Evolutionary conservation across 2,888 invertebrate genomes (phyloP).

Genomic region (Idaea aversata): DNA sequence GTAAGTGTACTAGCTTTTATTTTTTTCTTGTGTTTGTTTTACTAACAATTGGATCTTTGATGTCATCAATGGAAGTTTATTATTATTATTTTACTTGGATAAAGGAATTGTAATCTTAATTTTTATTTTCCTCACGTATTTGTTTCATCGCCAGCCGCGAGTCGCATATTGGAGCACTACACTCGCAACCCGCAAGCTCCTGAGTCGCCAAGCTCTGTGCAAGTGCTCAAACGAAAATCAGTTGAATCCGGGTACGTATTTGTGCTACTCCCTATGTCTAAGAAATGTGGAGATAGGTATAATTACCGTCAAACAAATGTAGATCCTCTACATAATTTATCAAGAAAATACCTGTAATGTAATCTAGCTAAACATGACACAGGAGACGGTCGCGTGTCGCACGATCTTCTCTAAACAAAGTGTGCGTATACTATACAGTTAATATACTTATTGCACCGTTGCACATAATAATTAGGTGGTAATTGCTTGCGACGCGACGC

Average conservation of each 20-base stretch:
- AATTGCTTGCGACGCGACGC: neutral
- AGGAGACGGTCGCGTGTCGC: neutral
- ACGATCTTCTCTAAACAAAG: neutral
- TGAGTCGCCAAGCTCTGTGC: slow-evolving; percentile 42
- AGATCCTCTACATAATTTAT: neutral
- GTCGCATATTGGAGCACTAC: slow-evolving; percentile 71
- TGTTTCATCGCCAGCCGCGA: slow-evolving; percentile 54
- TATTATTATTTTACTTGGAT: too few relatives aligned
- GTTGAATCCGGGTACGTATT: slow-evolving; percentile 37
- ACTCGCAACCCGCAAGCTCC: slow-evolving; percentile 55
- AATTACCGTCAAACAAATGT: neutral
- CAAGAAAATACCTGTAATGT: neutral
- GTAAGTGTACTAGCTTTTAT: too few relatives aligned
- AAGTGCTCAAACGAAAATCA: slow-evolving; percentile 52
- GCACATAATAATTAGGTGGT: neutral
- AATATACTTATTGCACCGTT: neutral
- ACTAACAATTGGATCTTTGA: too few relatives aligned
- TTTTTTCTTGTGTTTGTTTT: too few relatives aligned
- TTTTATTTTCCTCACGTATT: slow-evolving; percentile 8
- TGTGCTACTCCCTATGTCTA: neutral
- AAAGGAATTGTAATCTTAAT: slow-evolving; percentile 4
- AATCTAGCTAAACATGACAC: neutral
- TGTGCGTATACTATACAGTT: neutral
- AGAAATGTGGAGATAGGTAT: neutral
- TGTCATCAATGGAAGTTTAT: too few relatives aligned